Evolutionary conservation across 2,113 vertebrate genomes (phyloP), one percentile per base, ranked within the genome.

Genomic region (Phrynocephalus versicolor): DNA sequence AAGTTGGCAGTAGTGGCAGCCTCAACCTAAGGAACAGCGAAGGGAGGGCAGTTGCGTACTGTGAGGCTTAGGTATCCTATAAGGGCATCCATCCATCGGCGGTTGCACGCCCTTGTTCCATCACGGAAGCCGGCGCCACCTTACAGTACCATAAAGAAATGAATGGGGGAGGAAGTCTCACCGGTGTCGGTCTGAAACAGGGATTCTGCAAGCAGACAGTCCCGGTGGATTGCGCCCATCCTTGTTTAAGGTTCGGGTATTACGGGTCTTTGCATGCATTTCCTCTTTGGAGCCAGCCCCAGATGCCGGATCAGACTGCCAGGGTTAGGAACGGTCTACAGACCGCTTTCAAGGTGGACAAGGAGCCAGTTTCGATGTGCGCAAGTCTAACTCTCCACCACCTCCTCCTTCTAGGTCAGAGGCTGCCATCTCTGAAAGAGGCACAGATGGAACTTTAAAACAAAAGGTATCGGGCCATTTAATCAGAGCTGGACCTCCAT

Each of bases 221-320:
- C 8, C 37, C 12, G 15, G 5, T 41, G 6, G 23, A 62, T 21
- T 41, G 33, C 18, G 25, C 3, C 35, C 25, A 58, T 30, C 18
- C 9, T n/a, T 25, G 6, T 8, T 33, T 64, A 35, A 45, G 8
- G 27, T 39, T 33, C 25, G 25, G 64, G 45, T 55, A 18, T 30
- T 10, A 67, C 6, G 8, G 9, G 45, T 51, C 60, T 23, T 84
- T 35, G 23, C 3, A 10, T 19, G 45, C 25, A 27, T 33, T 7
- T 0, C n/a, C 35, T 64, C 83, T 88, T 86, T 39, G 62, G 76
- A 83, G 79, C 87, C 75, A 84, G 83, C 41, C 80, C 37, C 41
- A 58, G 58, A 81, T 87, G 87, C 90, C 64, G 79, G 27, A 16
- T 64, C 0, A 2, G 0, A 8, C 82, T 87, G 74, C 33, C 64